These are phyloP conservation scores for Galeopsomyia nigrocyanea DNA, from an alignment of 2,888 invertebrate species.

Conservation along the genomic window DNA sequence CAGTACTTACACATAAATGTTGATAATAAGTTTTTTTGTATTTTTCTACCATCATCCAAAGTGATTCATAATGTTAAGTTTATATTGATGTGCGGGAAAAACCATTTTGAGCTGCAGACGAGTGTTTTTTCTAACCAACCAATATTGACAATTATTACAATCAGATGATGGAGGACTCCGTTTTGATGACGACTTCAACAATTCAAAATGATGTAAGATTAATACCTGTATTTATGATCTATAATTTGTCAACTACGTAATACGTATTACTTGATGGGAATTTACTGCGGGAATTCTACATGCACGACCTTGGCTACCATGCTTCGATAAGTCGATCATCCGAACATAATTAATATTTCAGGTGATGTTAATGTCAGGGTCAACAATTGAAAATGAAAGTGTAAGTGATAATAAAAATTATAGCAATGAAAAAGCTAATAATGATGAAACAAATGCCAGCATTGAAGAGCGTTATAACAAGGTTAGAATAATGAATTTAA, in stretches of 20 bases:
- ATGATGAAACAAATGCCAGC: slow-evolving; percentile 39
- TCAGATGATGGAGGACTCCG: slow-evolving; percentile 39
- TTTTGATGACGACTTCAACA: slow-evolving; percentile 35
- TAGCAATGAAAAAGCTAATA: slow-evolving; percentile 29
- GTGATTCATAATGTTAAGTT: too few species aligned
- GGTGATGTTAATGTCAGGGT: slow-evolving; percentile 33
- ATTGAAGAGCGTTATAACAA: slow-evolving; percentile 56
- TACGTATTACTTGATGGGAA: background rate
- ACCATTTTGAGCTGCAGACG: too few species aligned
- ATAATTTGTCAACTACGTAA: slow-evolving; percentile 7
- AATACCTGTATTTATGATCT: background rate
- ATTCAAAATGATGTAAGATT: slow-evolving; percentile 42
- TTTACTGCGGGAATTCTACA: background rate
- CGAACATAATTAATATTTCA: slow-evolving; percentile 22
- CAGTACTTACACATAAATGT: too few species aligned
- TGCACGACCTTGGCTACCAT: background rate
- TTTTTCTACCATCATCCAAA: too few species aligned
- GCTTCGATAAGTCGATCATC: background rate
- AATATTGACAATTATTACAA: slow-evolving; percentile 19
- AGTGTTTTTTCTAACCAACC: slow-evolving; percentile 18
- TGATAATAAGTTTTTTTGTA: too few species aligned
- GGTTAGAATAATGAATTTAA: slow-evolving; percentile 39
- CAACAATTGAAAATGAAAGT: slow-evolving; percentile 29
- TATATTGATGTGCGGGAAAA: too few species aligned
- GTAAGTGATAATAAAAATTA: slow-evolving; percentile 23